A percentile compares a stretch with the other conserved stretches of the same genome.
Evolutionary conservation across 2,888 invertebrate species (phyloP).

Genomic region (Eucera pruinosa): DNA sequence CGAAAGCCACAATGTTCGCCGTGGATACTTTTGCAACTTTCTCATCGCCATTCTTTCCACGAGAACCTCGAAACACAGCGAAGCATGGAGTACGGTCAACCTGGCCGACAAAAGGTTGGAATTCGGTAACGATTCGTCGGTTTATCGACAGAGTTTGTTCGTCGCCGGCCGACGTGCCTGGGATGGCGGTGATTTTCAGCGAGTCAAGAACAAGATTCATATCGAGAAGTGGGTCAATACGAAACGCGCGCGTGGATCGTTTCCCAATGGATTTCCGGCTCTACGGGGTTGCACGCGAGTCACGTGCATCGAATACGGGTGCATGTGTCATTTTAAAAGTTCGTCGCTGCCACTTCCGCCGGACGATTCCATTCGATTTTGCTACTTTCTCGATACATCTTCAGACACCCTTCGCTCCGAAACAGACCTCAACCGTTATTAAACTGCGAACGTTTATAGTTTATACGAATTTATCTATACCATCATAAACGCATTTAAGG

Average conservation of each 20-base stretch:
- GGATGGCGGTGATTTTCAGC: conserved; percentile 54
- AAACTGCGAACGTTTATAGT: too few relatives aligned
- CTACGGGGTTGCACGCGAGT: conserved; percentile 51
- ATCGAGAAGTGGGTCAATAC: conserved; percentile 75
- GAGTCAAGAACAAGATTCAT: conserved; percentile 71
- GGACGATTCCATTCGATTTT: conserved; percentile 57
- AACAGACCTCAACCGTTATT: too few relatives aligned
- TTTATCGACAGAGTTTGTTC: conserved; percentile 69
- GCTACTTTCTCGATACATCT: conserved; percentile 49
- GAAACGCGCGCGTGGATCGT: conserved; percentile 71
- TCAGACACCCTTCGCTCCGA: conserved; percentile 5
- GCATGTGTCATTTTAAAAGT: conserved; percentile 69
- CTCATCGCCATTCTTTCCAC: too few relatives aligned
- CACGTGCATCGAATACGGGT: conserved; percentile 66
- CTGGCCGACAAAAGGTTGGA: neutral
- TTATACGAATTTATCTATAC: too few relatives aligned
- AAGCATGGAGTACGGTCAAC: neutral
- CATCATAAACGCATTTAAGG: too few relatives aligned
- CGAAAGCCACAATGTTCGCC: too few relatives aligned
- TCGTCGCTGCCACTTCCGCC: conserved; percentile 29
- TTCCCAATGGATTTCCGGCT: conserved; percentile 59
- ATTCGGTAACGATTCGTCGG: conserved; percentile 43
- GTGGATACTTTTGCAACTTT: too few relatives aligned
- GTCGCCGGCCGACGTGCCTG: conserved; percentile 48
- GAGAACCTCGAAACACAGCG: neutral